Evolutionary conservation across 2,888 invertebrate genomes (phyloP), one percentile per base, ranked within the genome.

Genomic region (Graphium colonna): DNA sequence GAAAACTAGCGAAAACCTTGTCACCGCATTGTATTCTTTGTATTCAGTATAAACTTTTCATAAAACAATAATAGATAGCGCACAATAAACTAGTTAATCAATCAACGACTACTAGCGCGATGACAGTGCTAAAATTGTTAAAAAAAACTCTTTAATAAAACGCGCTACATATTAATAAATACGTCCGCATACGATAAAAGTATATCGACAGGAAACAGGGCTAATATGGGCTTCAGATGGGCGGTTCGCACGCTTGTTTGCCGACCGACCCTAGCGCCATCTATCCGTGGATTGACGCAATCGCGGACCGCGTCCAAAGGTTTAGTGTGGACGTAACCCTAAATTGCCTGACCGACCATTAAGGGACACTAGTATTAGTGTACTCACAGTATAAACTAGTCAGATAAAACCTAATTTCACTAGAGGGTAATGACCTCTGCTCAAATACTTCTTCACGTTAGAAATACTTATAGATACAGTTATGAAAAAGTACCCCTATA

Each of bases 161-260:
- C 21, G 2, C 21, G 7, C 18, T 41, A 52, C 31, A 17, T 31
- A 21, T 47, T 26, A 36, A 36, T 47, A 47, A 47, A 33, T n/a
- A 46, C 31, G 18, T 46, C 39, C 13, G 45, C 15, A 40, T 52
- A 46, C 26, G 43, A 48, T 53, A 53, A 52, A 48, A 43, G 18
- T 48, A 48, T 48, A 53, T 53, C 43, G 52, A 48, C 42, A 47
- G 52, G 47, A 48, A 49, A 53, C 31, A 49, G 44, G 33, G 44
- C 45, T 51, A 56, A 44, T 48, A 21, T 16, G 48, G 16, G 17
- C 41, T 51, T 48, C 52, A 48, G 48, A 48, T 48, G 52, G 43
- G 43, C 48, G 52, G 63, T 75, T 79, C 77, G 70, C 80, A 81
- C 75, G 79, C 73, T 61, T 81, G 75, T 82, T 81, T 81, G 71